phyloP scores from a whole-genome alignment of 2,113 vertebrate species.

The Falco punctatus region DNA sequence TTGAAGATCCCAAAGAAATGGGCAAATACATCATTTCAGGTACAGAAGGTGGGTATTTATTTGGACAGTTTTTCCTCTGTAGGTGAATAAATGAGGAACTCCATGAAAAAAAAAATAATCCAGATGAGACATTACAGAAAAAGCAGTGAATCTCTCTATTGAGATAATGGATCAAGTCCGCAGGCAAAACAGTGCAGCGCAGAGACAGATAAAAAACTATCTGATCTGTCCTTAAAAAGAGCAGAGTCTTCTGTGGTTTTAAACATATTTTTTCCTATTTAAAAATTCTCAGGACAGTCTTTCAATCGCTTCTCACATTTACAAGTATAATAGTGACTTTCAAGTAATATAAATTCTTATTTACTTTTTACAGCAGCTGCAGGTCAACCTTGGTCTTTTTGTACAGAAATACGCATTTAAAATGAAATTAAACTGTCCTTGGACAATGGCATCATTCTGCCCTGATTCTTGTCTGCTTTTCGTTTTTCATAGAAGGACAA shows the following conservation, averaged over 20 bases:
- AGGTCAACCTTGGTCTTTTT: slow-evolving; percentile 64
- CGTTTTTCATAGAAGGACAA: slow-evolving; percentile 56
- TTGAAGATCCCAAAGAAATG: not conserved
- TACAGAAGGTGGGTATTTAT: not conserved
- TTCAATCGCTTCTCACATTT: slow-evolving; percentile 52
- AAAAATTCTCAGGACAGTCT: slow-evolving; percentile 30
- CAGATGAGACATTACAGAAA: not conserved
- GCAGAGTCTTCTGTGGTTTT: not conserved
- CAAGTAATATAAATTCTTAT: slow-evolving; percentile 56
- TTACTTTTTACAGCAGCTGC: slow-evolving; percentile 61
- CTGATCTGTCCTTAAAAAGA: not conserved
- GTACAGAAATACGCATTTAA: slow-evolving; percentile 64
- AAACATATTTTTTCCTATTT: not conserved
- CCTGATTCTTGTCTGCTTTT: slow-evolving; percentile 29
- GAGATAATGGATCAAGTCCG: not conserved
- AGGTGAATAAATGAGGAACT: not conserved
- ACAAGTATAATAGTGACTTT: slow-evolving; percentile 55
- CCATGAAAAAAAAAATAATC: not conserved
- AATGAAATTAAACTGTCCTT: slow-evolving; percentile 57
- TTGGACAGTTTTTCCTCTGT: not conserved
- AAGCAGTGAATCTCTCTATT: not conserved
- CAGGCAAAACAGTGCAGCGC: not conserved
- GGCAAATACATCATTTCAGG: not conserved
- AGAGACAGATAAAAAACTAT: not conserved
- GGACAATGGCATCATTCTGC: slow-evolving; percentile 50